Evolutionary conservation across 2,797 vertebrate species (phyloP), one percentile per base, ranked within the genome.

Genomic region (Spondyliosoma cantharus): DNA sequence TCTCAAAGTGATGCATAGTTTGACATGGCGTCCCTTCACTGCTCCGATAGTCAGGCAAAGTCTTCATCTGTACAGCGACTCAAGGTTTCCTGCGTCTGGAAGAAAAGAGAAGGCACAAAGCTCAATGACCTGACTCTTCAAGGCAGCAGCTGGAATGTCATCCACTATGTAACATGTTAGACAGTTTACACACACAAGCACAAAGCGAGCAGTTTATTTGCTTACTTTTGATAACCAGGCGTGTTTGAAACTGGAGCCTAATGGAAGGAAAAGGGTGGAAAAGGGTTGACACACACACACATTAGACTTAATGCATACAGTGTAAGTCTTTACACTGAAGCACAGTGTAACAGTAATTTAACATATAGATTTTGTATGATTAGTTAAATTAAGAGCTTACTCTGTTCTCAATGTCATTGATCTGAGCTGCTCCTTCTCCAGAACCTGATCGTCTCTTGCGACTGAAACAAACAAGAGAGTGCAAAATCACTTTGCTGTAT

Each of bases 61-160:
- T 73, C 49, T 57, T 78, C 54, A 48, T 29, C 5, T 49, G 27
- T 50, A 5, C 67, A 56, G 37, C 13, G 2, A 3, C 4, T 96
- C 91, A 98, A 3, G 97, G 97, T 81, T 97, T 99, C 89, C 96
- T 97, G 87, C 97, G 96, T 87, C 98, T 99, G 78, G 4, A 86
- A 90, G 65, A 77, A 77, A 89, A 54, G 69, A 61, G 58, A 17
- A n/a, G 54, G 14, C 1, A 0, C 45, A 43, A 49, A 58, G 0
- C 32, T 57, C 5, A 57, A 62, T 50, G 16, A 29, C 24, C 3
- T 0, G 7, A 0, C 59, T 37, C 45, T 60, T 9, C 53, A 25
- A 59, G 15, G 25, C 3, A 78, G 22, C n/a, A 78, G 20, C 25
- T 24, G 5, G 0, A 68, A 60, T 7, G 1, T 3, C 45, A 4